phyloP scores from a whole-genome alignment of 2,888 invertebrate genomes.

The Sinodicranocentrus sp. region DNA sequence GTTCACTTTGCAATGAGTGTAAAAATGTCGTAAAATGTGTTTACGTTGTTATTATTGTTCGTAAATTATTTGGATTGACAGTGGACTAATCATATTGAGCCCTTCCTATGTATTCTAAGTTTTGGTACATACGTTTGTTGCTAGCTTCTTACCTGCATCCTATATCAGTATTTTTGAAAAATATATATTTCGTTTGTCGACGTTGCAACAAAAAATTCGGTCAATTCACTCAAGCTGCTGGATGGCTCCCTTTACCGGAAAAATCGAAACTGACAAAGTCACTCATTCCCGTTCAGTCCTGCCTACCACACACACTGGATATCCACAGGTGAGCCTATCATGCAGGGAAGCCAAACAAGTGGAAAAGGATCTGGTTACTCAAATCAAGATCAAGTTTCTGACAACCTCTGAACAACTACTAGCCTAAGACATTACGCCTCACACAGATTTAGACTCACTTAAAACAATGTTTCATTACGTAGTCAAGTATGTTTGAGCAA shows the following conservation, averaged over 20 bases:
- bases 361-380: constrained; percentile 17
- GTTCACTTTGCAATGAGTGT: background rate
- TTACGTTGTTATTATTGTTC: constrained; percentile 3
- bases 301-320: background rate
- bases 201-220: too few species aligned
- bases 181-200: too few species aligned
- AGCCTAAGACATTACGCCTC: constrained; percentile 9
- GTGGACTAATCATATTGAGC: background rate
- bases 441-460: too few species aligned
- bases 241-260: too few species aligned
- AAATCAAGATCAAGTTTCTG: constrained; percentile 25
- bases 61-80: constrained; percentile 21
- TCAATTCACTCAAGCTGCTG: too few species aligned
- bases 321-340: background rate
- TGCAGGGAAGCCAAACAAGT: background rate
- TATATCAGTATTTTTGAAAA: too few species aligned
- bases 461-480: too few species aligned
- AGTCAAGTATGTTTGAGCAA: too few species aligned
- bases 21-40: constrained; percentile 15
- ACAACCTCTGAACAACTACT: background rate
- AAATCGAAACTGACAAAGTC: too few species aligned
- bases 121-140: too few species aligned
- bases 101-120: background rate
- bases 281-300: too few species aligned
- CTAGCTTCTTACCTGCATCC: too few species aligned